phyloP scores from a whole-genome alignment of 1,140 invertebrate species.

The Laodelphax striatellus region DNA sequence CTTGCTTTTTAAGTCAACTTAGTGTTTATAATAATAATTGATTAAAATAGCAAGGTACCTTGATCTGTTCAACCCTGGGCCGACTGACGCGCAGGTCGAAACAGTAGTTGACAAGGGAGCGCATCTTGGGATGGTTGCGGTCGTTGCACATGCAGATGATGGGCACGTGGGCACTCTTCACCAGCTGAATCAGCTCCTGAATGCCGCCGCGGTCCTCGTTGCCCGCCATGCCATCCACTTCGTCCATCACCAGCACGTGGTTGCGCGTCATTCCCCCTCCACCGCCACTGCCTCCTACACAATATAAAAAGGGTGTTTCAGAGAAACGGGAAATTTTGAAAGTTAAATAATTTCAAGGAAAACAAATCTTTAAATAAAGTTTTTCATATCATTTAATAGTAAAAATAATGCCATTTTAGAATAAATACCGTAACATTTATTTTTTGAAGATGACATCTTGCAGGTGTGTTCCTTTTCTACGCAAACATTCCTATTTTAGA shows the following conservation, averaged over 20 bases:
- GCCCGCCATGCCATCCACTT: constrained; percentile 99
- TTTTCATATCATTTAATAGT: too few relatives aligned
- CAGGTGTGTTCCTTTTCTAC: too few relatives aligned
- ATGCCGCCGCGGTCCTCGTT: constrained; percentile 97
- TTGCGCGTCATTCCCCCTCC: constrained; percentile 35
- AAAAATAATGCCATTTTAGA: too few relatives aligned
- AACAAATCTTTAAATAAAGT: too few relatives aligned
- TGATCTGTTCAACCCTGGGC: constrained; percentile 82
- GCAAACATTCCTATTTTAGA: too few relatives aligned
- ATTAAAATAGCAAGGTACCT: constrained; percentile 38
- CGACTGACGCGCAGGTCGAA: constrained; percentile 80
- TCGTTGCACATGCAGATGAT: constrained; percentile 99
- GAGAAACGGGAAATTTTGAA: too few relatives aligned
- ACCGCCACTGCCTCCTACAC: constrained; percentile 27
- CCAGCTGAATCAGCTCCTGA: constrained; percentile 84
- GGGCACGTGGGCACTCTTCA: constrained; percentile 83
- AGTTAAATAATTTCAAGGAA: too few relatives aligned
- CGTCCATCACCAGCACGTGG: constrained; percentile 96
- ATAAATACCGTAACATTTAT: too few relatives aligned
- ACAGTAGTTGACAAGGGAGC: constrained; percentile 86
- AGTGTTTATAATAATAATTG: too few relatives aligned
- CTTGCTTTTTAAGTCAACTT: too few relatives aligned
- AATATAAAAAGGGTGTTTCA: too few relatives aligned
- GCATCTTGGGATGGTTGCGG: constrained; percentile 85
- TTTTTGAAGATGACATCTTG: too few relatives aligned